Evolutionary conservation across 1,140 invertebrate genomes (phyloP).

Genomic region (Polyergus mexicanus): DNA sequence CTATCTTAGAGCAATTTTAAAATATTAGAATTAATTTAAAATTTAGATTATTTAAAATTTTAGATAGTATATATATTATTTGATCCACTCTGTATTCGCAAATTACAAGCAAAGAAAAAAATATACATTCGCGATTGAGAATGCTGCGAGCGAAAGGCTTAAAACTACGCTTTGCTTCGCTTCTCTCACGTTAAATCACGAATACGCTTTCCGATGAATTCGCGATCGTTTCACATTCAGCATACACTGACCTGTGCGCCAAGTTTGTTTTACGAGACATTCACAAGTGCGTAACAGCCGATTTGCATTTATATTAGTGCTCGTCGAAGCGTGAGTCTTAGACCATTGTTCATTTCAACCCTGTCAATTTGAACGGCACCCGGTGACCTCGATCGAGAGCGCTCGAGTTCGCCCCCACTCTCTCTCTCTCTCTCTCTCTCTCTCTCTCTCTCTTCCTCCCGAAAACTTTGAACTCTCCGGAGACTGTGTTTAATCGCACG

Average conservation of each 20-base stretch:
- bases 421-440: too few relatives aligned
- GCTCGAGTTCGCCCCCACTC: too few relatives aligned
- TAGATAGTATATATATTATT: background rate
- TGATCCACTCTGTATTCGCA: background rate
- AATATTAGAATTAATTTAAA: too few relatives aligned
- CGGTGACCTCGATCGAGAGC: conserved; percentile 46
- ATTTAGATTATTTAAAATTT: too few relatives aligned
- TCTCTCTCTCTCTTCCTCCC: background rate
- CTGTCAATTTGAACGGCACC: conserved; percentile 66
- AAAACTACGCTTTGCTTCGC: background rate
- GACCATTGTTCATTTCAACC: conserved; percentile 73
- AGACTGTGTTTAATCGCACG: conserved; percentile 76
- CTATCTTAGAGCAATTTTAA: background rate
- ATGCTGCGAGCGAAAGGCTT: background rate
- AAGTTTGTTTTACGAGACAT: conserved; percentile 75
- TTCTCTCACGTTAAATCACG: conserved; percentile 33
- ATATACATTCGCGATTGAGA: background rate
- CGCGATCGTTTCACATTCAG: conserved; percentile 56
- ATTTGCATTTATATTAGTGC: conserved; percentile 82
- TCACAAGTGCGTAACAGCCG: conserved; percentile 75
- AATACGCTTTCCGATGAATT: conserved; percentile 58
- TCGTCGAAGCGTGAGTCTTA: conserved; percentile 71
- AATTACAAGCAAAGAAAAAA: background rate
- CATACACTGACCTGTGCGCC: conserved; percentile 57
- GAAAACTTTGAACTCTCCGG: conserved; percentile 73